Evolutionary conservation across 2,888 invertebrate species (phyloP).

Genomic region (Temnothorax rugatulus): DNA sequence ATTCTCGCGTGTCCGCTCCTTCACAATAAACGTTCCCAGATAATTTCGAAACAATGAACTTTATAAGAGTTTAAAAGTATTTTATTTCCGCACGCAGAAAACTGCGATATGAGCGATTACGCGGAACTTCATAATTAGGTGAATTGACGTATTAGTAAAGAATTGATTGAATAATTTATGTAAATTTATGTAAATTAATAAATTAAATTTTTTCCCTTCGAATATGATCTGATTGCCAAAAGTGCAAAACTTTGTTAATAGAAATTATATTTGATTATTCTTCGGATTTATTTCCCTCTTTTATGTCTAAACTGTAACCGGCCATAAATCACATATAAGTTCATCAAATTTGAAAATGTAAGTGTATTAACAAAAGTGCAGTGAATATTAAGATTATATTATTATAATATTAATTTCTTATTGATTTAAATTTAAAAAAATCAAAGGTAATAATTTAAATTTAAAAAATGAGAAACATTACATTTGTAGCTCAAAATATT

Average conservation of each 20-base stretch:
- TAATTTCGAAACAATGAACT: slow-evolving; percentile 42
- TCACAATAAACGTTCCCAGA: neutral
- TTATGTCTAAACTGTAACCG: neutral
- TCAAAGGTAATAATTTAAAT: neutral
- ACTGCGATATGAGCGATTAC: slow-evolving; percentile 12
- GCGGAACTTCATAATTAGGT: neutral
- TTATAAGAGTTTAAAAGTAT: slow-evolving; percentile 20
- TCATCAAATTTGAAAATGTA: neutral
- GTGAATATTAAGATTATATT: slow-evolving; percentile 2
- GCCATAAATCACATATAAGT: neutral
- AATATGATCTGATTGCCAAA: neutral
- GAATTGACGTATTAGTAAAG: slow-evolving; percentile 10
- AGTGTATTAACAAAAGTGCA: neutral
- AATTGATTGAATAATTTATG: slow-evolving; percentile 29
- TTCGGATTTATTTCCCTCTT: neutral
- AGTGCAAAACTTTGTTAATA: slow-evolving; percentile 6
- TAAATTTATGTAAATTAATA: slow-evolving; percentile 20
- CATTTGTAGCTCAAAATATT: neutral
- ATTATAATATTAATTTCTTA: slow-evolving; percentile 5
- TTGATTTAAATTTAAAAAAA: neutral
- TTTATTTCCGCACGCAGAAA: neutral
- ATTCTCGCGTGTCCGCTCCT: slow-evolving; percentile 21
- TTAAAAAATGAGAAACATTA: neutral
- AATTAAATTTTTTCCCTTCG: neutral
- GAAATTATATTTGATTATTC: slow-evolving; percentile 3